Base-by-base conservation (phyloP, 2,888 invertebrate species). In the Hyposoter dolosus region DNA sequence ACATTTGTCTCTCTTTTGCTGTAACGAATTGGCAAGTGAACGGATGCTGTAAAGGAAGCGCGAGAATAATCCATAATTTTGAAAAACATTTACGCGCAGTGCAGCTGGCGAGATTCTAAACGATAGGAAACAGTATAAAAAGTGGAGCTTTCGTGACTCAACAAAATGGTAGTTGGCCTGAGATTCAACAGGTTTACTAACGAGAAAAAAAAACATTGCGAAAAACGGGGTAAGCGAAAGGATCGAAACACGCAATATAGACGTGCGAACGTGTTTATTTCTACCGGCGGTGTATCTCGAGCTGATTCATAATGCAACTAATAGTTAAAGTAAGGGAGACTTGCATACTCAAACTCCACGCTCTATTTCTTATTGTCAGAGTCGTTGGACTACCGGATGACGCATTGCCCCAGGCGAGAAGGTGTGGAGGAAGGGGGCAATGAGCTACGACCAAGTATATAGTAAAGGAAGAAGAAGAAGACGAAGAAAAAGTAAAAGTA, bases 301-400 rank as follows among this genome's bases (percentile, higher is more conserved):
- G 79, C 79, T 85, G 85, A 85, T 83, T 85, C 85, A 85, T 83
- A 76, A 71, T 40, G 40, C 35, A 80, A 76, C 71, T 76, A n/a
- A n/a, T n/a, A 78, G 50, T 47, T 69, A 43, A 17, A 66, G 66
- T 56, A 45, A 69, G 69, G 47, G 65, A 76, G 65, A 43, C 75
- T 76, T 68, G 82, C 56, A 47, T 71, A 80, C 76, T 47, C 76
- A 65, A 78, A 71, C 79, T 82, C 82, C 71, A 84, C 82, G 86
- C 78, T 86, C 75, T 84, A 82, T 86, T 86, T 83, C 78, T 77
- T 82, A 79, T 86, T 78, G 81, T 75, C 78, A 74, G 81, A 68
- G 74, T 65, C 65, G 75, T 65, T 72, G 77, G 53, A 75, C 75
- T 82, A 83, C 82, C 71, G 78, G 81, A 82, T 86, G 86, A 86